A percentile compares a stretch with the other conserved stretches of the same genome.
phyloP scores from a whole-genome alignment of 2,888 invertebrate species.

The Bimastos eiseni region DNA sequence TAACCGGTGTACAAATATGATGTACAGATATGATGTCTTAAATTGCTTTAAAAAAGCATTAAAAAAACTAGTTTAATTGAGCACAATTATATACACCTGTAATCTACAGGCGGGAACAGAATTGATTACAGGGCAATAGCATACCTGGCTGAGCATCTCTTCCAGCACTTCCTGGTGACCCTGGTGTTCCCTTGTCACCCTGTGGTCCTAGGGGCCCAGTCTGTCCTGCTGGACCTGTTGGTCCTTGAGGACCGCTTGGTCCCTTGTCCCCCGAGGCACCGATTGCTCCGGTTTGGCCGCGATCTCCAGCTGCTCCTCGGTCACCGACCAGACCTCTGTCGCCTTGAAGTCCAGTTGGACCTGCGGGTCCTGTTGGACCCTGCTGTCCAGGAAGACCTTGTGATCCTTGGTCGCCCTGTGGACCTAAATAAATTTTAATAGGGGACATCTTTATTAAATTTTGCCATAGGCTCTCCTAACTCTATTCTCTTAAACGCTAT shows the following conservation, averaged over 20 bases:
- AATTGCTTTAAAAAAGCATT: background rate
- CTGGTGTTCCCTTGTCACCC: slow-evolving; percentile 51
- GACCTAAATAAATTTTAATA: background rate
- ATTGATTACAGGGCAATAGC: background rate
- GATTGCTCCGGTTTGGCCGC: slow-evolving; percentile 26
- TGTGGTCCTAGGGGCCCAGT: slow-evolving; percentile 44
- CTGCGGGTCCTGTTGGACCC: slow-evolving; percentile 34
- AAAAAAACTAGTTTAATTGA: background rate
- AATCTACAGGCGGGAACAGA: background rate
- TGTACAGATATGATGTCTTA: background rate
- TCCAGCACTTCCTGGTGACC: slow-evolving; percentile 22
- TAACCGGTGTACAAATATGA: background rate
- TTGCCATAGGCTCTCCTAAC: background rate
- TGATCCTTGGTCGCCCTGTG: slow-evolving; percentile 35
- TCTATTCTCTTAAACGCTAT: background rate
- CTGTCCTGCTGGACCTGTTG: slow-evolving; percentile 38
- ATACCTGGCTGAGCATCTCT: slow-evolving; percentile 26
- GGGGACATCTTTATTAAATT: background rate
- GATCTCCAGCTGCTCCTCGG: slow-evolving; percentile 16
- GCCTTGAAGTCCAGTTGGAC: slow-evolving; percentile 40
- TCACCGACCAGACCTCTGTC: slow-evolving; percentile 30
- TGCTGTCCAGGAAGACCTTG: slow-evolving; percentile 34
- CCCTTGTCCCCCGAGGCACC: slow-evolving; percentile 34
- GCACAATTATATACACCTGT: background rate
- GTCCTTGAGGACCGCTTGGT: slow-evolving; percentile 29